These are phyloP conservation scores for Metalampra italica DNA, from an alignment of 2,888 invertebrate species.

Conservation along the genomic window DNA sequence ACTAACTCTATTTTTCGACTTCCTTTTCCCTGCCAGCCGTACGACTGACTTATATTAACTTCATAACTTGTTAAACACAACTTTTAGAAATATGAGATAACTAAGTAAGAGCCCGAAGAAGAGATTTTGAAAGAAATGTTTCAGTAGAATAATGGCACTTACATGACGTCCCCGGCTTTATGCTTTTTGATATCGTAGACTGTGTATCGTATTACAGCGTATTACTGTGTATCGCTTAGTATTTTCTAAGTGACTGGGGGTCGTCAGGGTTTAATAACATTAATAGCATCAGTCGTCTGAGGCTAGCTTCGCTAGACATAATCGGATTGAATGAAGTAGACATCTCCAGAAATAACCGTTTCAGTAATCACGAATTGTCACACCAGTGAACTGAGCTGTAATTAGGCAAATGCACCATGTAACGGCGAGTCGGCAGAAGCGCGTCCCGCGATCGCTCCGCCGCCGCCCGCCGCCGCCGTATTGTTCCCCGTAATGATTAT, in stretches of 20 bases:
- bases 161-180: slow-evolving; percentile 37
- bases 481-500: slow-evolving; percentile 72
- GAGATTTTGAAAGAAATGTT: slow-evolving; percentile 52
- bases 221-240: slow-evolving; percentile 31
- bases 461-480: slow-evolving; percentile 38
- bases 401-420: slow-evolving; percentile 75
- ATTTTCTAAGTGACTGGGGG: slow-evolving; percentile 40
- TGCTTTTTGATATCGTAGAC: slow-evolving; percentile 31
- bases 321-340: slow-evolving; percentile 40
- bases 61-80: slow-evolving; percentile 68
- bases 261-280: slow-evolving; percentile 19
- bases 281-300: slow-evolving; percentile 19
- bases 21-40: slow-evolving; percentile 51
- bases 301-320: slow-evolving; percentile 35
- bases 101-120: slow-evolving; percentile 47
- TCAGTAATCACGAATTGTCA: slow-evolving; percentile 66
- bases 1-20: slow-evolving; percentile 61
- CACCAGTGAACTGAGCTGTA: slow-evolving; percentile 64
- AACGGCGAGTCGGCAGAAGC: slow-evolving; percentile 40
- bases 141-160: slow-evolving; percentile 28
- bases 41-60: slow-evolving; percentile 66
- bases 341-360: slow-evolving; percentile 56
- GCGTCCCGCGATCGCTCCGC: slow-evolving; percentile 24
- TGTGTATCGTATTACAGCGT: slow-evolving; percentile 38
- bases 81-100: slow-evolving; percentile 65